Evolutionary conservation across 2,797 vertebrate species (phyloP).

Genomic region (Sebastes nivosus): DNA sequence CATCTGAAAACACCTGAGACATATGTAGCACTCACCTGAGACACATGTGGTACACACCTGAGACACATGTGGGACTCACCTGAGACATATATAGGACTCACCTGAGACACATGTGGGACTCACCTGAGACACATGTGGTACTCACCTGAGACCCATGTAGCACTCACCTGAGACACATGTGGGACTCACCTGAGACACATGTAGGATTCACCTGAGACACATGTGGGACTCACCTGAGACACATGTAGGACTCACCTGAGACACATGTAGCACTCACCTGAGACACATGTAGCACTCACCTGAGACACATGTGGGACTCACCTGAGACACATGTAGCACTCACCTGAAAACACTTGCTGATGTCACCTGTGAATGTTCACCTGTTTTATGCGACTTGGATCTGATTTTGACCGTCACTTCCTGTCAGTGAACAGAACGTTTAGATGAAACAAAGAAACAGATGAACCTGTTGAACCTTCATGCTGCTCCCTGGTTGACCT

Average conservation of each 20-base stretch:
- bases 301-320: too few relatives aligned
- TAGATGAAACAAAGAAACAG: neutral
- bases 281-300: fast-evolving
- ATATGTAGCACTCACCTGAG: too few relatives aligned
- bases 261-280: fast-evolving
- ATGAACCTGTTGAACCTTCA: neutral
- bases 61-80: fast-evolving
- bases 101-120: too few relatives aligned
- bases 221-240: fast-evolving
- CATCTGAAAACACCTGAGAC: too few relatives aligned
- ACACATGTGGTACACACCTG: too few relatives aligned
- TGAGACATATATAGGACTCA: too few relatives aligned
- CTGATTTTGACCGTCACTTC: neutral
- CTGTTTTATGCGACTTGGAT: neutral
- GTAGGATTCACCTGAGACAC: fast-evolving
- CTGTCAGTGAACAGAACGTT: too few relatives aligned
- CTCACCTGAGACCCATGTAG: too few relatives aligned
- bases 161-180: fast-evolving
- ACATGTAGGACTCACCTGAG: fast-evolving
- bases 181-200: fast-evolving
- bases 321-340: too few relatives aligned
- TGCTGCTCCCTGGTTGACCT: neutral
- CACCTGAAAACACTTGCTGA: too few relatives aligned
- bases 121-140: fast-evolving
- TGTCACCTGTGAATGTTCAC: neutral